Evolutionary conservation across 2,797 vertebrate species (phyloP).

Genomic region (Chelidonichthys spinosus): DNA sequence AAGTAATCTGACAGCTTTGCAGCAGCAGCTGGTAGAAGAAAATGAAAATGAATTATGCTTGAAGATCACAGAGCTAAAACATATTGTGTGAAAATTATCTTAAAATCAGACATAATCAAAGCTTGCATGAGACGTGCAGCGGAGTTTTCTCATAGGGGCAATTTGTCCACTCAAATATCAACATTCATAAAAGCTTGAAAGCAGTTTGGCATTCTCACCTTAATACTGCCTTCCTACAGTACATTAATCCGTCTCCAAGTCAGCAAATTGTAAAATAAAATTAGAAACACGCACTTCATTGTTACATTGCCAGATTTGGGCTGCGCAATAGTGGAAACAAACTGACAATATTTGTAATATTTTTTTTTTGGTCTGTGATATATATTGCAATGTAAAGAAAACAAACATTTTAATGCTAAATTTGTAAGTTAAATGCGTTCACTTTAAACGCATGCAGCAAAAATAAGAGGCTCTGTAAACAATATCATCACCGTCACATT

Average conservation of each 20-base stretch:
- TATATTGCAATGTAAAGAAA: too few relatives aligned
- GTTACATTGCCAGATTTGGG: neutral
- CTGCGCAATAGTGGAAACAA: neutral
- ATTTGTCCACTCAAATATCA: neutral
- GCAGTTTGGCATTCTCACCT: neutral
- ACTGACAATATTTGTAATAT: neutral
- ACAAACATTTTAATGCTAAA: too few relatives aligned
- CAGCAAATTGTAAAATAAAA: neutral
- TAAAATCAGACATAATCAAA: conserved; percentile 33
- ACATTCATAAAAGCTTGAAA: neutral
- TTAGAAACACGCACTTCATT: neutral
- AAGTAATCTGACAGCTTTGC: conserved; percentile 36
- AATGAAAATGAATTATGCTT: conserved; percentile 35
- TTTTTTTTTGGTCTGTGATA: too few relatives aligned
- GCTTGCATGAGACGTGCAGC: conserved; percentile 5
- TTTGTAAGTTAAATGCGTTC: too few relatives aligned
- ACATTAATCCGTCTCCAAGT: neutral
- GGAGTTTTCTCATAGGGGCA: neutral
- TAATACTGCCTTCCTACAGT: neutral
- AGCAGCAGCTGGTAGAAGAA: conserved; percentile 48
- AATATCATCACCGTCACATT: too few relatives aligned
- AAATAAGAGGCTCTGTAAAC: too few relatives aligned
- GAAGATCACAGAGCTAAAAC: conserved; percentile 24
- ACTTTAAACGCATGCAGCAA: too few relatives aligned
- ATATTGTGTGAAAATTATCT: conserved; percentile 43